Percentiles rank a stretch among this genome's conserved stretches.
These are phyloP conservation scores for Dunckerocampus dactyliophorus DNA, from an alignment of 2,113 vertebrate genomes.

Conservation along the genomic window DNA sequence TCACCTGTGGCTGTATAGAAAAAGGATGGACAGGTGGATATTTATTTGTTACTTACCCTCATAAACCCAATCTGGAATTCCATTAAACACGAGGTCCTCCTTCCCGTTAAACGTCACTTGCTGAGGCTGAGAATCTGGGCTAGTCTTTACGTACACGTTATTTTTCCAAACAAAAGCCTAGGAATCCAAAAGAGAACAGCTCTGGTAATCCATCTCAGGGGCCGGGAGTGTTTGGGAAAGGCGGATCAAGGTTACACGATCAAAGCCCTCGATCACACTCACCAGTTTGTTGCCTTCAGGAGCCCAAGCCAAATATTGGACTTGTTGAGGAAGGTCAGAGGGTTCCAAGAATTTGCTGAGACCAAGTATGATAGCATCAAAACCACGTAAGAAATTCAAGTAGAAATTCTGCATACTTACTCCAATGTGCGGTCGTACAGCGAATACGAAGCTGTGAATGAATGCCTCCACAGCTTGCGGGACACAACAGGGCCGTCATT, in stretches of 20 bases:
- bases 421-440: constrained; percentile 74
- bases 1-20: too few relatives aligned
- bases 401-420: constrained; percentile 63
- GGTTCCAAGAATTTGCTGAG: constrained; percentile 76
- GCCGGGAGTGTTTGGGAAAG: constrained; percentile 22
- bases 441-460: constrained; percentile 84
- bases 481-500: not conserved
- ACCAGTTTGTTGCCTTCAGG: constrained; percentile 88
- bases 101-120: constrained; percentile 78
- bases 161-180: constrained; percentile 85
- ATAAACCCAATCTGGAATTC: constrained; percentile 96
- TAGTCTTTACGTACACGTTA: constrained; percentile 84
- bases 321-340: constrained; percentile 75
- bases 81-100: constrained; percentile 84
- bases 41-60: constrained; percentile 75
- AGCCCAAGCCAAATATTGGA: constrained; percentile 89
- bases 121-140: constrained; percentile 59
- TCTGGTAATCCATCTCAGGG: not conserved
- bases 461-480: constrained; percentile 87
- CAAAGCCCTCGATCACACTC: constrained; percentile 47
- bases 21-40: not conserved
- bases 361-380: not conserved
- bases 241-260: not conserved
- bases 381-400: not conserved
- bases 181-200: constrained; percentile 8